These are phyloP conservation scores for Rynchops niger DNA, from an alignment of 2,113 vertebrate species.

Conservation along the genomic window DNA sequence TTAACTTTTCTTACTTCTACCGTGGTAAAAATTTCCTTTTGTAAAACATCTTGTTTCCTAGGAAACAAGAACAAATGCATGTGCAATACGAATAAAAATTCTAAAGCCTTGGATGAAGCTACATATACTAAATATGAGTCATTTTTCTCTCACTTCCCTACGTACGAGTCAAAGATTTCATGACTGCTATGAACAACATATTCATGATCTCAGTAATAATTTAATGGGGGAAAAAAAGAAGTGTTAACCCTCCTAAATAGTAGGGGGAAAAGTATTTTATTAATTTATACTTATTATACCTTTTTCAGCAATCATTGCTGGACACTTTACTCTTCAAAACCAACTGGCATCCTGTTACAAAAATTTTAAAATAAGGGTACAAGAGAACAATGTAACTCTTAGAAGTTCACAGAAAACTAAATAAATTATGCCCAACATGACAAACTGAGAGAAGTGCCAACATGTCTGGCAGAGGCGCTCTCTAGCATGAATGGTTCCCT, in stretches of 20 bases:
- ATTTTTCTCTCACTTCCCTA: background rate
- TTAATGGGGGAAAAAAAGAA: background rate
- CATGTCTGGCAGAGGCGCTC: background rate
- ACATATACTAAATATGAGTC: background rate
- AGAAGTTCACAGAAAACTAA: background rate
- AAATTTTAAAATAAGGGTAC: background rate
- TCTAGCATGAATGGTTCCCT: background rate
- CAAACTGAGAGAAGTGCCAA: background rate
- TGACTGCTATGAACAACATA: background rate
- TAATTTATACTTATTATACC: background rate
- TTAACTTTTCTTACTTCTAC: background rate
- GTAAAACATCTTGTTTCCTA: slow-evolving; percentile 11
- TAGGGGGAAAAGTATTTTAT: background rate
- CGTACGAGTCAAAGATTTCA: background rate
- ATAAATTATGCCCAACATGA: background rate
- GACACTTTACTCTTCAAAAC: background rate
- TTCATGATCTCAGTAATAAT: background rate
- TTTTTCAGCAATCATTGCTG: background rate
- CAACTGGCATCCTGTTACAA: background rate
- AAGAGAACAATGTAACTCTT: background rate
- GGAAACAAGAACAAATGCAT: slow-evolving; percentile 31
- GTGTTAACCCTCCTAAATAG: background rate
- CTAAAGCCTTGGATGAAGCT: background rate
- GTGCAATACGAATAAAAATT: background rate
- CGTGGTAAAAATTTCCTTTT: background rate